Base-by-base conservation (phyloP, 2,888 invertebrate species). In the Cerastoderma edule region DNA sequence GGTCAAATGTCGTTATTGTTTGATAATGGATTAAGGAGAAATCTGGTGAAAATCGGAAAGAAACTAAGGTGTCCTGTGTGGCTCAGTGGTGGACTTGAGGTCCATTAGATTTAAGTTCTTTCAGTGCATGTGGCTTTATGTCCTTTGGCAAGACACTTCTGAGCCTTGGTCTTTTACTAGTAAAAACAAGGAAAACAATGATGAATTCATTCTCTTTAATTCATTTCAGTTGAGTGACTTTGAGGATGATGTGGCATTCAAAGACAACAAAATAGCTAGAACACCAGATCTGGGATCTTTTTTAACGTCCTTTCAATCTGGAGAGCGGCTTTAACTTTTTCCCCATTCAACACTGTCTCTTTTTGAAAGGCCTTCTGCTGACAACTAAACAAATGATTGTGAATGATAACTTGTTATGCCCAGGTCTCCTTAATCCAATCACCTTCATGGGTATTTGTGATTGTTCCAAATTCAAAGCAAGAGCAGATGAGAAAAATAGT, bases 161-260 rank as follows among this genome's bases (percentile, higher is more conserved):
- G 19, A 4, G 22, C 4, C 4, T 46, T 46, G 4, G n/a, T n/a
- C 46, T n/a, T 6, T 46, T 19, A 6, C 4, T 46, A n/a, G 4
- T 22, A 46, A n/a, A 22, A 2, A n/a, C n/a, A 4, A n/a, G 5
- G 19, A n/a, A 22, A 46, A 2, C 4, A 46, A 22, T 22, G 22
- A 13, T 22, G 22, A 46, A 46, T 46, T 46, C 19, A 46, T 6
- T 2, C 19, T 46, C 16, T 13, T 46, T 2, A 6, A 19, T 46
- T 46, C 46, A 46, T 46, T 46, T 46, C 46, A 46, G 46, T 22
- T 46, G 4, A n/a, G n/a, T n/a, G 46, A 46, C 46, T 22, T 46
- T 19, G 46, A 46, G 22, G 46, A 46, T 2, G 46, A 46, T 13
- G n/a, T 46, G 5, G 22, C 4, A 6, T 46, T 46, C 46, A 46